Conservation (phyloP, 2,888 invertebrate genomes). For the Ichneumoninae sp. region DNA sequence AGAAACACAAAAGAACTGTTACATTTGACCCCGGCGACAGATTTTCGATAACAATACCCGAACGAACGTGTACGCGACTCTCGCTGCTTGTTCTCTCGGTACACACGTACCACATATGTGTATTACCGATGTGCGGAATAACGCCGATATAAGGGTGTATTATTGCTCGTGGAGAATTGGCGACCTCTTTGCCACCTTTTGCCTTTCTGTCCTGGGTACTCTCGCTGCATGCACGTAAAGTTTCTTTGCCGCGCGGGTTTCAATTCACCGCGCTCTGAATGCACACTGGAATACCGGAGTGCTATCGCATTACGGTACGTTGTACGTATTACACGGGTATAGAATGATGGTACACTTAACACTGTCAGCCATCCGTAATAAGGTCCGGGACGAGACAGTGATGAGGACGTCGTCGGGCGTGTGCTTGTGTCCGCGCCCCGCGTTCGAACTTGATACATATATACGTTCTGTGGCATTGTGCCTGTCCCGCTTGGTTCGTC, state of each 20-base stretch:
- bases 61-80: background rate
- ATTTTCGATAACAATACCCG: background rate
- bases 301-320: conserved; percentile 38
- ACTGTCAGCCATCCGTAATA: conserved; percentile 76
- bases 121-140: background rate
- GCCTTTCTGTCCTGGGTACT: background rate
- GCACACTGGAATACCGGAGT: conserved; percentile 18
- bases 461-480: conserved; percentile 31
- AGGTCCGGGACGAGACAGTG: conserved; percentile 64
- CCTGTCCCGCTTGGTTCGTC: conserved; percentile 35
- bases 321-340: conserved; percentile 44
- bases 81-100: background rate
- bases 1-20: background rate
- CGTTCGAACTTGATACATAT: conserved; percentile 17
- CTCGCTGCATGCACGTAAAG: conserved; percentile 8
- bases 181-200: conserved; percentile 36
- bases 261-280: conserved; percentile 32
- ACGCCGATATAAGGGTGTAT: conserved; percentile 30
- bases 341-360: conserved; percentile 74
- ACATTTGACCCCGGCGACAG: background rate
- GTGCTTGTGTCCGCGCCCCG: conserved; percentile 28
- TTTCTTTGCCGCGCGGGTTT: conserved; percentile 27
- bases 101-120: background rate
- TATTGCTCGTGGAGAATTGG: conserved; percentile 33
- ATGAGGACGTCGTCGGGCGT: conserved; percentile 55